Percentiles rank a stretch among this genome's conserved stretches.
Conservation (phyloP, 2,888 invertebrate genomes). For the Sinotaia quadrata region DNA sequence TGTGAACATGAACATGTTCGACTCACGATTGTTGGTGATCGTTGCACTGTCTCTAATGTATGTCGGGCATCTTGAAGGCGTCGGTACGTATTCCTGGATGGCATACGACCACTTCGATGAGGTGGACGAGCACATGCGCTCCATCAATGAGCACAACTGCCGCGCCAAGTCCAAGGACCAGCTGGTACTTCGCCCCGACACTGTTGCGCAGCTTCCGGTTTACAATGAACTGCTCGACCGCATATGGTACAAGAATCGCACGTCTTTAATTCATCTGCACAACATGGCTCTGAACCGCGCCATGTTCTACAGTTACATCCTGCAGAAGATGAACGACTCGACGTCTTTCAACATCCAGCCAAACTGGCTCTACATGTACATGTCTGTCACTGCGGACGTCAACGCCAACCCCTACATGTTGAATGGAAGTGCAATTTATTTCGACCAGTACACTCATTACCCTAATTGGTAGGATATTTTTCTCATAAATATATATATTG, state of each 20-base stretch:
- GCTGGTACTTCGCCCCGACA: slow-evolving; percentile 85
- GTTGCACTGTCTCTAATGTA: neutral
- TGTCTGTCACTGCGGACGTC: slow-evolving; percentile 94
- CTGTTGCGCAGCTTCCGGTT: slow-evolving; percentile 74
- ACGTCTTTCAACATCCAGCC: slow-evolving; percentile 86
- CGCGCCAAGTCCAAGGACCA: slow-evolving; percentile 88
- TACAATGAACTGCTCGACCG: slow-evolving; percentile 75
- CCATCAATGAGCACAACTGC: slow-evolving; percentile 88
- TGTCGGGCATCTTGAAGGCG: neutral
- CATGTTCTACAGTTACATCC: slow-evolving; percentile 78
- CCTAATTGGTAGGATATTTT: slow-evolving; percentile 32
- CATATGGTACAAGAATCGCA: slow-evolving; percentile 88
- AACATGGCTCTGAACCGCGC: slow-evolving; percentile 95
- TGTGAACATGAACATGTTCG: too few species aligned
- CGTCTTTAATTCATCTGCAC: slow-evolving; percentile 92
- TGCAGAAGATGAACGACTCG: slow-evolving; percentile 50
- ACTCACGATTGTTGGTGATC: neutral
- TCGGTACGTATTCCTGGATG: slow-evolving; percentile 79
- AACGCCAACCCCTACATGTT: slow-evolving; percentile 86
- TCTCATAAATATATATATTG: neutral
- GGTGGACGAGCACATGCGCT: slow-evolving; percentile 85
- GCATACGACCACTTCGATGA: slow-evolving; percentile 91
- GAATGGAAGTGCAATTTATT: slow-evolving; percentile 88
- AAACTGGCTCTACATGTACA: slow-evolving; percentile 96
- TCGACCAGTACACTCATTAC: slow-evolving; percentile 92